phyloP scores from a whole-genome alignment of 2,113 vertebrate genomes.

The Patagioenas fasciata region DNA sequence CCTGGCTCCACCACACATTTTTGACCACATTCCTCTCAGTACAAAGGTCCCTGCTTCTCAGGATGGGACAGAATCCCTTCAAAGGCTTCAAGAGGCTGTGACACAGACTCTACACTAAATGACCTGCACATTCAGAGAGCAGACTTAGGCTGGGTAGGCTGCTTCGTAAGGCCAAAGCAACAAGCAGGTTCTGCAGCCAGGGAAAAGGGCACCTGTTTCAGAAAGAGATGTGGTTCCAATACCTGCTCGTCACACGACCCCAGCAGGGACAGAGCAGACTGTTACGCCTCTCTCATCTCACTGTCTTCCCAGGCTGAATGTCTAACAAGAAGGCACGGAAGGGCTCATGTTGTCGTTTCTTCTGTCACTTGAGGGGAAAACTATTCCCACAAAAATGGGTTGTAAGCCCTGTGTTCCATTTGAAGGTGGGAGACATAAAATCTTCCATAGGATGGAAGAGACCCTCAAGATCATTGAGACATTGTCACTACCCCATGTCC shows the following conservation, averaged over 20 bases:
- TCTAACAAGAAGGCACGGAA: not conserved
- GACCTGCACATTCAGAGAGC: not conserved
- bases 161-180: not conserved
- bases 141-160: not conserved
- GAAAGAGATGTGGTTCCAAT: not conserved
- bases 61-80: not conserved
- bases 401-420: fast-evolving
- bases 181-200: not conserved
- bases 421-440: not conserved
- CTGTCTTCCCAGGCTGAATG: not conserved
- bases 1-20: not conserved
- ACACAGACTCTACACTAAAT: not conserved
- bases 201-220: not conserved
- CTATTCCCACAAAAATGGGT: fast-evolving
- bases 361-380: not conserved
- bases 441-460: too few species aligned
- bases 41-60: not conserved
- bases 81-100: not conserved
- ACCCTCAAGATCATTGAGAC: too few species aligned
- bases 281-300: not conserved
- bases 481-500: too few species aligned
- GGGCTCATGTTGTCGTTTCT: fast-evolving
- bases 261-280: not conserved
- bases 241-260: not conserved
- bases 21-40: fast-evolving